A percentile compares a stretch with the other conserved stretches of the same genome.
These are phyloP conservation scores for Bombus fervidus DNA, from an alignment of 1,140 invertebrate genomes.

Conservation along the genomic window DNA sequence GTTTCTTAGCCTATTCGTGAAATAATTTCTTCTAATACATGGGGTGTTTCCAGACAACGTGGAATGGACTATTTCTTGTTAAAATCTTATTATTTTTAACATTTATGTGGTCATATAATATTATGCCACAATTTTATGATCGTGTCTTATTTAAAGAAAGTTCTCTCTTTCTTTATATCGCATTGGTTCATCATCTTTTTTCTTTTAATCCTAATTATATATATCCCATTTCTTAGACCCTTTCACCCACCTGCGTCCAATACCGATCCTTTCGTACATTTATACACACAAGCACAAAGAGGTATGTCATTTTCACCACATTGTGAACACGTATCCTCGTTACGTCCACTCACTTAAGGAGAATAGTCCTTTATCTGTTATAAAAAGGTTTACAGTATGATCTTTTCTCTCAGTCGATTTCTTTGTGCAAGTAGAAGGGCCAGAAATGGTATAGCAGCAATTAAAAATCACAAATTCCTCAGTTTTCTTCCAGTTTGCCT, in stretches of 20 bases:
- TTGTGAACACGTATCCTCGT: slow-evolving; percentile 56
- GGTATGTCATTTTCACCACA: slow-evolving; percentile 73
- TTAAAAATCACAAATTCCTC: slow-evolving; percentile 63
- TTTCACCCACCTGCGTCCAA: slow-evolving; percentile 42
- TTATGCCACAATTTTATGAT: slow-evolving; percentile 74
- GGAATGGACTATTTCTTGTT: slow-evolving; percentile 76
- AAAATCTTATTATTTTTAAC: slow-evolving; percentile 76
- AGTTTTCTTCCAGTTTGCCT: slow-evolving; percentile 68
- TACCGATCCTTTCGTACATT: slow-evolving; percentile 51
- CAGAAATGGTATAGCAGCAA: slow-evolving; percentile 54
- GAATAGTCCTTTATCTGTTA: slow-evolving; percentile 38
- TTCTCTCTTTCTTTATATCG: slow-evolving; percentile 66
- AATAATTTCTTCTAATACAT: slow-evolving; percentile 59
- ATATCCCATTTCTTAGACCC: slow-evolving; percentile 59
- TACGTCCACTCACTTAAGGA: slow-evolving; percentile 40
- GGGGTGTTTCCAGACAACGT: slow-evolving; percentile 70
- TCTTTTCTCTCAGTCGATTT: slow-evolving; percentile 12
- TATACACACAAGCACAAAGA: slow-evolving; percentile 76
- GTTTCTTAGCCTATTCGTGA: slow-evolving; percentile 58
- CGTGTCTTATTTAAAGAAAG: slow-evolving; percentile 69
- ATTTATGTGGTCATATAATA: slow-evolving; percentile 73
- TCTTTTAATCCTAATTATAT: slow-evolving; percentile 38
- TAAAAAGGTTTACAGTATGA: slow-evolving; percentile 37
- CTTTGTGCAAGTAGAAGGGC: slow-evolving; percentile 55
- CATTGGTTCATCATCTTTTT: slow-evolving; percentile 40